A percentile compares a stretch with the other conserved stretches of the same genome.
Conservation (phyloP, 2,888 invertebrate genomes). For the Macropis europaea region DNA sequence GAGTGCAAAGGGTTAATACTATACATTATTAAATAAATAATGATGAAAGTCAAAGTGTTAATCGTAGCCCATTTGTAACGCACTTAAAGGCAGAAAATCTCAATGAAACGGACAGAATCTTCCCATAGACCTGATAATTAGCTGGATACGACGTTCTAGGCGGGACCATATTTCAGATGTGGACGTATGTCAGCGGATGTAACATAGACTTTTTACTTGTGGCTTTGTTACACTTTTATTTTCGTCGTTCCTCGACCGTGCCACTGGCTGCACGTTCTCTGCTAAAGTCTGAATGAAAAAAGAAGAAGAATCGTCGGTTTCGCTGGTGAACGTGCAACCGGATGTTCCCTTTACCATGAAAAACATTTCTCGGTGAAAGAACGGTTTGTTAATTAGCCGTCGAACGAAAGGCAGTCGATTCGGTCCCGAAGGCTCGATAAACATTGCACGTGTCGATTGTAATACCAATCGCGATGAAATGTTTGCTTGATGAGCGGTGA, state of each 20-base stretch:
- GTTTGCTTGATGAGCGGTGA: neutral
- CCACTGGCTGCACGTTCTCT: slow-evolving; percentile 13
- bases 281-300: neutral
- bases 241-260: slow-evolving; percentile 38
- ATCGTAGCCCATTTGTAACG: too few relatives aligned
- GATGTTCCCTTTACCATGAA: slow-evolving; percentile 43
- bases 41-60: too few relatives aligned
- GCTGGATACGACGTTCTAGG: slow-evolving; percentile 6
- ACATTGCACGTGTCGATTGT: neutral
- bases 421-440: neutral
- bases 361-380: slow-evolving; percentile 42
- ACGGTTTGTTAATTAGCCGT: slow-evolving; percentile 38
- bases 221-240: slow-evolving; percentile 66
- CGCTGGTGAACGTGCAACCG: slow-evolving; percentile 40
- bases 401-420: too few relatives aligned
- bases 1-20: too few relatives aligned
- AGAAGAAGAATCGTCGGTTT: slow-evolving; percentile 32
- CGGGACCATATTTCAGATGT: slow-evolving; percentile 23
- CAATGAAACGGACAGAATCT: too few relatives aligned
- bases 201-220: slow-evolving; percentile 59
- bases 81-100: too few relatives aligned
- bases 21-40: too few relatives aligned
- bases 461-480: neutral
- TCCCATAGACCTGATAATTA: too few relatives aligned
- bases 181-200: slow-evolving; percentile 56